phyloP scores from a whole-genome alignment of 35 echinoderm and acorn worm genomes.

The Acanthaster planci region DNA sequence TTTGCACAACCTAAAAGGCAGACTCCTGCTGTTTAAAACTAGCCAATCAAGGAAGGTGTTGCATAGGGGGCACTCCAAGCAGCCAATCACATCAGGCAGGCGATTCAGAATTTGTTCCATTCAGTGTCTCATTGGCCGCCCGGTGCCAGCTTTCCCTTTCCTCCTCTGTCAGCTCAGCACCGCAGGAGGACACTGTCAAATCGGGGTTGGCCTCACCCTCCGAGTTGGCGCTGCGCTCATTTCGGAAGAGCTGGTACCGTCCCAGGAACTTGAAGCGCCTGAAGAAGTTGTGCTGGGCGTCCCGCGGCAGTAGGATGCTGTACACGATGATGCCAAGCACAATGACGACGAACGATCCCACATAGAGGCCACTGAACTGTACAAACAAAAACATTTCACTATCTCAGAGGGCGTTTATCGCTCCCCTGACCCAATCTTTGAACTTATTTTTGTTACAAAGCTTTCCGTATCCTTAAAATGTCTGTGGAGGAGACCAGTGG shows the following conservation, averaged over 20 bases:
- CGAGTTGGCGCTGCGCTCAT: neutral
- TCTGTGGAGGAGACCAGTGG: too few species aligned
- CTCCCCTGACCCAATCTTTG: neutral
- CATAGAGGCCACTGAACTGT: slow-evolving; percentile 73
- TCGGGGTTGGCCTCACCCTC: neutral
- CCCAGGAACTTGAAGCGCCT: neutral
- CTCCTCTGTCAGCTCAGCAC: neutral
- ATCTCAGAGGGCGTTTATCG: too few species aligned
- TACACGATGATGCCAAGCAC: slow-evolving; percentile 64
- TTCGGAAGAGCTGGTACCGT: slow-evolving; percentile 64
- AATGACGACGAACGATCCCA: slow-evolving; percentile 66
- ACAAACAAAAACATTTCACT: slow-evolving; percentile 21
- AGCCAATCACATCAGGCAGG: neutral
- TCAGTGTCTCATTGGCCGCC: slow-evolving; percentile 16
- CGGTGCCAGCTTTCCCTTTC: slow-evolving; percentile 41
- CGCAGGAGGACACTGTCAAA: neutral
- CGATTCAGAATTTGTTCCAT: slow-evolving; percentile 12
- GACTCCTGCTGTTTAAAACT: neutral
- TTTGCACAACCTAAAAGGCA: too few species aligned
- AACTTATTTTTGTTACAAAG: neutral
- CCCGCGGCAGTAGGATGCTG: slow-evolving; percentile 45
- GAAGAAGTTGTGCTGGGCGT: slow-evolving; percentile 11
- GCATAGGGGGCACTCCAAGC: neutral
- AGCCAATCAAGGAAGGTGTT: neutral
- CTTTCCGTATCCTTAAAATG: neutral